These are phyloP conservation scores for Lepidocyrtinus sp. DNA, from an alignment of 2,888 invertebrate genomes.

Conservation along the genomic window DNA sequence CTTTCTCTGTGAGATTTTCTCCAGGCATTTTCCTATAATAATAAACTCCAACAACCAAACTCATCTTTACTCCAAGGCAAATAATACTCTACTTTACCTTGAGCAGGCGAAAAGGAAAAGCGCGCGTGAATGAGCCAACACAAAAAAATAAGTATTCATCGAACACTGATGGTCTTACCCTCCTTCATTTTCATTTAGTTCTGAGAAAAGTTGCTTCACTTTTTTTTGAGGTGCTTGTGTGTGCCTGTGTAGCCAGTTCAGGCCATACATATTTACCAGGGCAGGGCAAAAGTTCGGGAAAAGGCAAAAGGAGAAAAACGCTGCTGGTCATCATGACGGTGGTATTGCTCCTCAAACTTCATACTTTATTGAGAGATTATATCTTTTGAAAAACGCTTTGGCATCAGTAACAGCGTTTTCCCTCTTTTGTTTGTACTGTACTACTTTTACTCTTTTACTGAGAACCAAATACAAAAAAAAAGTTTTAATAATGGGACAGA, in stretches of 20 bases:
- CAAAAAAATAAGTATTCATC: neutral
- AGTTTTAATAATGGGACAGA: neutral
- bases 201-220: neutral
- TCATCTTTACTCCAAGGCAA: conserved; percentile 64
- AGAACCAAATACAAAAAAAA: neutral
- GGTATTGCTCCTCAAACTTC: neutral
- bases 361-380: conserved; percentile 52
- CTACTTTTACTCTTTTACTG: conserved; percentile 22
- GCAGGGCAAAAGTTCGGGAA: neutral
- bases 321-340: conserved; percentile 30
- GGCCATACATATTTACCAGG: too few species aligned
- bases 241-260: too few species aligned
- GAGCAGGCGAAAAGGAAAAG: neutral
- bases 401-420: conserved; percentile 31
- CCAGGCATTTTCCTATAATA: conserved; percentile 68
- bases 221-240: too few species aligned
- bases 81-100: conserved; percentile 51
- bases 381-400: conserved; percentile 54
- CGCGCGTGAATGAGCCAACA: neutral
- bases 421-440: conserved; percentile 12
- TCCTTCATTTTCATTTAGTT: conserved; percentile 45
- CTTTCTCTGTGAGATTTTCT: conserved; percentile 57
- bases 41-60: conserved; percentile 70
- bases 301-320: conserved; percentile 43
- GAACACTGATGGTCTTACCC: neutral